Evolutionary conservation across 1,140 invertebrate species (phyloP), one percentile per base, ranked within the genome.

Genomic region (Caerostris extrusa): DNA sequence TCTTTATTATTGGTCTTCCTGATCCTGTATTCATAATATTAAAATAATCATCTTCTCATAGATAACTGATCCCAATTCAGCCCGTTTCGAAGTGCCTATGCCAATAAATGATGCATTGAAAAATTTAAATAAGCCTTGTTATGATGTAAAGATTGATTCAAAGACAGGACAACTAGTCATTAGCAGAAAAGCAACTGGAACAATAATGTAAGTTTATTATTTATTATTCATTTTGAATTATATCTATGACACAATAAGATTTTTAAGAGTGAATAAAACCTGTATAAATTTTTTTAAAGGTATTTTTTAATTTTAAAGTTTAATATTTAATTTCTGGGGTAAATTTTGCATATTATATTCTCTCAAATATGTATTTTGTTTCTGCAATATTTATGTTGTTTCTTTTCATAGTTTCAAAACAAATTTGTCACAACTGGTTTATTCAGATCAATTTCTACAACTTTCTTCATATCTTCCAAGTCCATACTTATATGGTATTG

Each of bases 371-470:
- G 34, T 1, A 34, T 34, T 34, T 34, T 34, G 34, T 34, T 34
- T 34, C 34, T 34, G 34, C 2, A 34, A 34, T 14, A 64, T 64
- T 17, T 64, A 64, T 17, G 12, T 60, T 6, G 19, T 60, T 53
- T 71, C 77, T 50, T 88, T 87, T 81, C 55, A n/a, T 64, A 94
- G 95, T 57, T 95, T 95, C 56, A 56, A 94, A 14, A 90, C 94
- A 7, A 64, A 94, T 77, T 58, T 95, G 86, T 94, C 95, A 3
- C 95, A 95, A 17, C 93, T 97, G 10, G 95, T 96, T 7, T 96
- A 97, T 88, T 95, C 96, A 6, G 96, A 97, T 94, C 96, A 97
- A 95, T 97, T 96, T 93, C 95, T 97, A 19, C 96, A 97, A 95
- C 95, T 97, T n/a, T 95, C 96, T 6, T 96, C 96, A 3, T 92